phyloP scores from a whole-genome alignment of 1,140 invertebrate species.

The Plectus sambesii region DNA sequence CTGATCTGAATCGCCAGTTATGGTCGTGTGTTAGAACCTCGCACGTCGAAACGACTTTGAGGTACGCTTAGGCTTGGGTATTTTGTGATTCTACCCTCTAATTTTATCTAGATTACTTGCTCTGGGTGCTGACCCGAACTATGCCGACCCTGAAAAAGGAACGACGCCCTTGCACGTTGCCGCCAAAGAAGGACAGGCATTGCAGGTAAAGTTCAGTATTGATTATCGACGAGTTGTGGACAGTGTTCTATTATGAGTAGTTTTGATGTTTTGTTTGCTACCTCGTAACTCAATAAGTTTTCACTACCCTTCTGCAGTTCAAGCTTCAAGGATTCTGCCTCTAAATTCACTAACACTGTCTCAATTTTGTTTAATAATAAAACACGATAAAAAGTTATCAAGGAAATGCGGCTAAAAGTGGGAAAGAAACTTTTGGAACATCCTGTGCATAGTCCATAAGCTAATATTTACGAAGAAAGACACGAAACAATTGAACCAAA shows the following conservation, averaged over 20 bases:
- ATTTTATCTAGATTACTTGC: conserved; percentile 69
- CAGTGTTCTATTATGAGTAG: too few species aligned
- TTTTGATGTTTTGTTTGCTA: too few species aligned
- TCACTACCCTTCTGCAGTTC: too few species aligned
- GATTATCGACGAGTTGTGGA: conserved; percentile 12
- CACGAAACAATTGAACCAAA: neutral
- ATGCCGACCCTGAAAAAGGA: conserved; percentile 85
- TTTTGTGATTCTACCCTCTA: neutral
- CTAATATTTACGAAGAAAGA: neutral
- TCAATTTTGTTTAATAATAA: conserved; percentile 3
- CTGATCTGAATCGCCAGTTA: conserved; percentile 62
- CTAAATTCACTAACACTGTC: conserved; percentile 14
- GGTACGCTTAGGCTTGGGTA: conserved; percentile 15
- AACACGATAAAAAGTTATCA: neutral
- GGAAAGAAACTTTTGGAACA: too few species aligned
- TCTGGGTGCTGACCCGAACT: conserved; percentile 90
- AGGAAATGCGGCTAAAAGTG: too few species aligned
- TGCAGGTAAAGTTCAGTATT: conserved; percentile 42
- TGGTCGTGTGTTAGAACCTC: conserved; percentile 85
- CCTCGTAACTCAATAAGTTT: too few species aligned
- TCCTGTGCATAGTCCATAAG: too few species aligned
- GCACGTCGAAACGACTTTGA: conserved; percentile 73
- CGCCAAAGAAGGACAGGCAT: conserved; percentile 53
- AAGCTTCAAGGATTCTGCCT: conserved; percentile 1
- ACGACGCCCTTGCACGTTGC: conserved; percentile 84